A percentile compares a stretch with the other conserved stretches of the same genome.
Conservation (phyloP, 2,888 invertebrate species). For the Melipona bicolor region DNA sequence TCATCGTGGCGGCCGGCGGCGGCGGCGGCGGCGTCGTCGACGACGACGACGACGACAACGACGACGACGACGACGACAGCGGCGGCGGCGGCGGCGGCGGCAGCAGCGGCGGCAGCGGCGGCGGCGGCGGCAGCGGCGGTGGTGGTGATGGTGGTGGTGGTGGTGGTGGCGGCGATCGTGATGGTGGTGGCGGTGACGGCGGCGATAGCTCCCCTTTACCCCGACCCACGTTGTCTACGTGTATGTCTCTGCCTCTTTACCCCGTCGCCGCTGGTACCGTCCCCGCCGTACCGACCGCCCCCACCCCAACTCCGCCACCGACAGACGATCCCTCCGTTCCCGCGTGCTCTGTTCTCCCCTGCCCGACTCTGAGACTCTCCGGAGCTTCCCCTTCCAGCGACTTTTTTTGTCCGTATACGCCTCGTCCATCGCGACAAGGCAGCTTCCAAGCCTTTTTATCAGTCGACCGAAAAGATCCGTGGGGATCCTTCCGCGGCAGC, state of each 20-base stretch:
- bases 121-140: constrained; percentile 34
- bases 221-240: constrained; percentile 73
- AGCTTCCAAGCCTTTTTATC: constrained; percentile 78
- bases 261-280: constrained; percentile 59
- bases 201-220: constrained; percentile 71
- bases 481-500: constrained; percentile 69
- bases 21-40: constrained; percentile 7
- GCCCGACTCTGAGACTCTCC: constrained; percentile 66
- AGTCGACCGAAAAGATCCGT: constrained; percentile 77
- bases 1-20: constrained; percentile 60
- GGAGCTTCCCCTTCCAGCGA: constrained; percentile 72
- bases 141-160: background rate
- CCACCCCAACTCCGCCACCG: constrained; percentile 61
- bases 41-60: constrained; percentile 1
- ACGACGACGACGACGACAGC: constrained; percentile 15
- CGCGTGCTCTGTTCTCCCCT: constrained; percentile 58
- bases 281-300: constrained; percentile 60
- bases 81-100: background rate
- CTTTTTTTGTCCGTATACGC: constrained; percentile 72
- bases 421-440: constrained; percentile 73
- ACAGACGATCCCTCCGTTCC: constrained; percentile 62
- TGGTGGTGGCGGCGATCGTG: constrained; percentile 24
- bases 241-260: constrained; percentile 57
- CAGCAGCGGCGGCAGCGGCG: constrained; percentile 52
- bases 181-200: constrained; percentile 45